Base-by-base conservation (phyloP, 2,888 invertebrate genomes). In the Baronia brevicornis region DNA sequence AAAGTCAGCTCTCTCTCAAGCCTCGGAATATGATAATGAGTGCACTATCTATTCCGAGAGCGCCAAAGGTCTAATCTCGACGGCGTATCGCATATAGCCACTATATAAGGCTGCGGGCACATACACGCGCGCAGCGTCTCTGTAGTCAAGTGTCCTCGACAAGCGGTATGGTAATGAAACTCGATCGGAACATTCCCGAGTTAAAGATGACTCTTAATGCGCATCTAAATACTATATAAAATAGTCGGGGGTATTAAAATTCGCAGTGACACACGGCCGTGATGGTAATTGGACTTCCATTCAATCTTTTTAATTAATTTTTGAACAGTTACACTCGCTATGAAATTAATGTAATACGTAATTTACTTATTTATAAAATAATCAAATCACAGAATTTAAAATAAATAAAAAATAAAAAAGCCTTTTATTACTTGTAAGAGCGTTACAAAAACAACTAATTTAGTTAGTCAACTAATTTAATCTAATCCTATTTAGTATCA, bases 131-230 rank as follows among this genome's bases (percentile, higher is more conserved):
- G 27, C 43, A 22, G 33, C 25, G 46, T 25, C 24, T 9, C 21
- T n/a, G 65, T 47, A 48, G 53, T 60, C 54, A 48, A 74, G 72
- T 55, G 64, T 60, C 45, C 65, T 67, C 65, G 57, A 58, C 57
- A 51, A 54, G 61, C 60, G 58, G 60, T 77, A 77, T 77, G 78
- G 69, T 75, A 78, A 78, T 77, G 72, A 60, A 66, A 64, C 58
- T 57, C 71, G 71, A 73, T 72, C 72, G 66, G 60, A 53, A 65
- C 68, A 69, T 68, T 68, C 69, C 60, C 53, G 46, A 61, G 55
- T 65, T 68, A 62, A 68, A 72, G 75, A 77, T 70, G 75, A 71
- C 70, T 67, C 69, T 71, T 77, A 78, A 72, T 70, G 73, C 63
- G 65, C 70, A 71, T 71, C 73, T 74, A 70, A 75, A 77, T 77